Evolutionary conservation across 2,797 vertebrate genomes (phyloP), one percentile per base, ranked within the genome.

Genomic region (Triplophysa bombifrons): DNA sequence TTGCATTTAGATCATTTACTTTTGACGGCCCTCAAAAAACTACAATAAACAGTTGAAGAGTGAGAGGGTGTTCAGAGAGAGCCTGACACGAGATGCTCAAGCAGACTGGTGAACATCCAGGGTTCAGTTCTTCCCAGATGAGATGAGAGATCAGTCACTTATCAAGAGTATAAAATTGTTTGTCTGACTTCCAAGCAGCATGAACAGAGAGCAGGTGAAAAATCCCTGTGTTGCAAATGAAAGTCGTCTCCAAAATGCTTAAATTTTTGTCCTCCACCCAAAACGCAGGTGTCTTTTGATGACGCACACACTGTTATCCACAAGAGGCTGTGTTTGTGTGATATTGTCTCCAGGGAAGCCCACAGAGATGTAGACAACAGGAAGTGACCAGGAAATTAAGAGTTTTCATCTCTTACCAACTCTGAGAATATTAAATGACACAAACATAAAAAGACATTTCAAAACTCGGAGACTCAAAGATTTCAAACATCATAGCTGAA

Each of bases 1-100:
- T 85, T 86, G 80, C 86, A 80, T 83, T 84, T 85, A 81, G 80
- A 88, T 78, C 71, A 79, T 84, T 81, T 74, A 66, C 83, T 71
- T 71, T 65, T 60, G 46, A 34, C 67, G 16, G 71, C 66, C 72
- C 56, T 53, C 34, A 50, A 74, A 60, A 63, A 84, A 44, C 66
- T 79, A 66, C 61, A 82, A 51, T 70, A 61, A 80, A 63, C 55
- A 65, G 13, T 68, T 72, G 73, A 78, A 75, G 53, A 78, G 75
- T 76, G 80, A 76, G 66, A 76, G 65, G 76, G 85, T 87, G 86
- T 80, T 8, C 7, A 82, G 76, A 80, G 73, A 88, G 87, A 84
- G 80, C 86, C 48, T 65, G 76, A 83, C 73, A 74, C 46, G 71
- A 76, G 61, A 19, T 41, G 50, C n/a, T 44, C 51, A n/a, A 74